Evolutionary conservation across 2,113 vertebrate species (phyloP).

Genomic region (Xiphias gladius): DNA sequence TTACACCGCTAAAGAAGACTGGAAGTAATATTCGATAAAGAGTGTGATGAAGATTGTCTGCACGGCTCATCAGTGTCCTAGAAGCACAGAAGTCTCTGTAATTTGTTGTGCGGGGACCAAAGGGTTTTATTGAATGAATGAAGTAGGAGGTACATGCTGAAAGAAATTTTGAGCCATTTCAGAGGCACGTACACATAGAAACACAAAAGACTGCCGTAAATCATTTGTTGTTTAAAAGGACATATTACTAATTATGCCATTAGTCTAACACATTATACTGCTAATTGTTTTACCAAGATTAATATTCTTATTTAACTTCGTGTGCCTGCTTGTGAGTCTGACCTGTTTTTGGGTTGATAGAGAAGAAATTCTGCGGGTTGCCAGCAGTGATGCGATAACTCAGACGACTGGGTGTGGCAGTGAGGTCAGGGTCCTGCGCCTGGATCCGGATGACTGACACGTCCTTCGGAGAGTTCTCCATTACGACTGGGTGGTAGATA

Average conservation of each 20-base stretch:
- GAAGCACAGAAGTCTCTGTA: slow-evolving; percentile 38
- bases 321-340: slow-evolving; percentile 41
- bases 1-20: slow-evolving; percentile 20
- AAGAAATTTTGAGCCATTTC: slow-evolving; percentile 1
- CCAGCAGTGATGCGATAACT: slow-evolving; percentile 95
- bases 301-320: background rate
- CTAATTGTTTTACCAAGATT: no score
- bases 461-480: slow-evolving; percentile 97
- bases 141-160: slow-evolving; percentile 27
- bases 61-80: slow-evolving; percentile 26
- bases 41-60: slow-evolving; percentile 3
- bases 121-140: slow-evolving; percentile 39
- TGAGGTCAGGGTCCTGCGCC: slow-evolving; percentile 94
- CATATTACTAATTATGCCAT: background rate
- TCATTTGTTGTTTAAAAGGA: background rate
- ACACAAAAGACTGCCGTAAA: background rate
- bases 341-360: slow-evolving; percentile 96
- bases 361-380: slow-evolving; percentile 98
- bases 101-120: slow-evolving; percentile 39
- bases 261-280: background rate
- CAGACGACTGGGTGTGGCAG: slow-evolving; percentile 86
- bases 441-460: slow-evolving; percentile 94
- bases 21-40: slow-evolving; percentile 22
- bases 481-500: slow-evolving; percentile 92
- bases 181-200: background rate